phyloP scores from a whole-genome alignment of 2,797 vertebrate genomes.

The Tympanoctomys barrerae region DNA sequence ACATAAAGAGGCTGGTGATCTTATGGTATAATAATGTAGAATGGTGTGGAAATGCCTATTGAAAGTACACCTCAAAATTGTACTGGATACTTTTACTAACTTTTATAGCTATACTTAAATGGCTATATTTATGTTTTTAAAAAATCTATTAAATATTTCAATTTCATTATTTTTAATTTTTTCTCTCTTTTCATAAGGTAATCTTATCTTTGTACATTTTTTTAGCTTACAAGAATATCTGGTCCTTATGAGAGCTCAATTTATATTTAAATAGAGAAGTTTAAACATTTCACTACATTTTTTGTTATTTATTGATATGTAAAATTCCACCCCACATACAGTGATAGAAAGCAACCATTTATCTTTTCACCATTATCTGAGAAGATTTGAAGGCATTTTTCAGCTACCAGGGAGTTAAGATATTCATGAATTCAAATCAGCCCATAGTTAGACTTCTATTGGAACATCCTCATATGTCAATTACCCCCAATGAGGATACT shows the following conservation, averaged over 20 bases:
- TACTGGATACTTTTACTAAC: background rate
- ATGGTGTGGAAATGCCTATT: background rate
- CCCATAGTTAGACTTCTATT: background rate
- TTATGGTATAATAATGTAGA: background rate
- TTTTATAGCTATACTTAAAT: background rate
- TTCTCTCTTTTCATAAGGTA: background rate
- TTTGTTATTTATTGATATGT: background rate
- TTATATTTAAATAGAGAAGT: background rate
- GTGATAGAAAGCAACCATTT: background rate
- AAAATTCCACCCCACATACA: background rate
- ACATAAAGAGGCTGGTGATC: background rate
- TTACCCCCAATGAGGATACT: background rate
- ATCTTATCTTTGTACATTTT: background rate
- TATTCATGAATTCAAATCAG: background rate
- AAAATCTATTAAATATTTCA: background rate
- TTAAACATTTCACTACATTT: background rate
- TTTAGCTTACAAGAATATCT: background rate
- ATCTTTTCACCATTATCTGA: background rate
- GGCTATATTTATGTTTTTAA: too few relatives aligned
- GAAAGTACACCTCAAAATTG: background rate
- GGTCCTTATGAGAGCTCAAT: background rate
- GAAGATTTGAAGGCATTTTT: background rate
- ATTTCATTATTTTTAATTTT: background rate
- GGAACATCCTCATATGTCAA: background rate
- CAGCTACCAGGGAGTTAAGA: background rate